Conservation (phyloP, 2,888 invertebrate genomes). For the Euclidia mi region DNA sequence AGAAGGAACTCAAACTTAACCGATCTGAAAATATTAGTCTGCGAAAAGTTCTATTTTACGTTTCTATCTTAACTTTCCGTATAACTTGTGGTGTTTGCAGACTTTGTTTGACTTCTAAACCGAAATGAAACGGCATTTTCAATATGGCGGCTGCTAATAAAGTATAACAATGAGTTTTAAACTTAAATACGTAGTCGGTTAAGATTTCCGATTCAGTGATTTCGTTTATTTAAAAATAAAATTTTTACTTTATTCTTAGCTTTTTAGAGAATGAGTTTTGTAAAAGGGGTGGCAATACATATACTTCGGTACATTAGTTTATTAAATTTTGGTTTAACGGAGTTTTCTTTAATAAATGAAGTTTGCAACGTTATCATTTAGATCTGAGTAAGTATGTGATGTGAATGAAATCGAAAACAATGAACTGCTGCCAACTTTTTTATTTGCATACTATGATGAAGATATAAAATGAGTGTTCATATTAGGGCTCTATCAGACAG, state of each 20-base stretch:
- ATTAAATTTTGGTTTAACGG: too few species aligned
- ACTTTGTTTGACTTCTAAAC: conserved; percentile 62
- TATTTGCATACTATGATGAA: too few species aligned
- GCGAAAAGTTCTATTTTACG: conserved; percentile 54
- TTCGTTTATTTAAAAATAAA: conserved; percentile 36
- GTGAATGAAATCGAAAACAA: too few species aligned
- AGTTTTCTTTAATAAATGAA: too few species aligned
- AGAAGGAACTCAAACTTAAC: conserved; percentile 58
- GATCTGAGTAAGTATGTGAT: too few species aligned
- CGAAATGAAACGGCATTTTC: conserved; percentile 58
- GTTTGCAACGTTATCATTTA: too few species aligned
- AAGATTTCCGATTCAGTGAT: conserved; percentile 25
- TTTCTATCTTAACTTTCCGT: conserved; percentile 50
- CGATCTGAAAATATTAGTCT: conserved; percentile 64
- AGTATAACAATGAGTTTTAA: conserved; percentile 54
- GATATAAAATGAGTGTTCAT: too few species aligned
- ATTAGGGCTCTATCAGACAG: too few species aligned
- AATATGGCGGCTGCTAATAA: conserved; percentile 58
- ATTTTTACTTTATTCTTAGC: conserved; percentile 23
- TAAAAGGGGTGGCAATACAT: too few species aligned
- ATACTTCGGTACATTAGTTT: too few species aligned
- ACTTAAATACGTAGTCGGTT: conserved; percentile 43
- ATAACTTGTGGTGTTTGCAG: conserved; percentile 61
- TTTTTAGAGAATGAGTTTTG: background rate
- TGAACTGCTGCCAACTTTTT: too few species aligned